Conservation (phyloP, 2,113 vertebrate genomes). For the Puffinus mauretanicus region DNA sequence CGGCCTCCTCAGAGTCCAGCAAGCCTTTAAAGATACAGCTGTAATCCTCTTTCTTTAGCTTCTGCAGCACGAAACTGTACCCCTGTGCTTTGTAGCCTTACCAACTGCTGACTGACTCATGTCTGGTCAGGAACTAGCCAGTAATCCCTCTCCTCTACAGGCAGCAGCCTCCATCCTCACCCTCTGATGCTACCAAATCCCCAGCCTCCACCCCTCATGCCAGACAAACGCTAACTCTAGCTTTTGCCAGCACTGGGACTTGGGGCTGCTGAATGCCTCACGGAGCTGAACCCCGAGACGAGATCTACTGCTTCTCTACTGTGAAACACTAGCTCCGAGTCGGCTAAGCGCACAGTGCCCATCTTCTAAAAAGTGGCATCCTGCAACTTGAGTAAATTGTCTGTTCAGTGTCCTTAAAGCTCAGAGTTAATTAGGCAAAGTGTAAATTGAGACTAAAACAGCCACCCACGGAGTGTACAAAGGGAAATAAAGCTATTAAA, state of each 20-base stretch:
- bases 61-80: background rate
- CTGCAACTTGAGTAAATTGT: background rate
- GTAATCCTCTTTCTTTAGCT: background rate
- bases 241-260: background rate
- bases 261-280: background rate
- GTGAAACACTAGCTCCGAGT: rapidly evolving
- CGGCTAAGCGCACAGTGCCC: rapidly evolving
- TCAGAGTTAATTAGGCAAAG: background rate
- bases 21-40: background rate
- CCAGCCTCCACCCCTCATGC: background rate
- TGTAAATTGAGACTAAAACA: background rate
- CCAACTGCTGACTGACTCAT: background rate
- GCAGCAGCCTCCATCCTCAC: background rate
- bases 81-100: background rate
- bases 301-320: background rate
- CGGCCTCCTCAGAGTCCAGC: background rate
- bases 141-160: background rate
- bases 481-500: background rate
- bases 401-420: background rate
- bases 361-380: background rate
- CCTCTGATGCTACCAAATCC: background rate
- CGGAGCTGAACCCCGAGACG: too few species aligned
- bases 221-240: background rate
- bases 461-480: rapidly evolving
- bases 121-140: background rate